Conservation (phyloP, 2,113 vertebrate species). For the Elephantulus edwardii region DNA sequence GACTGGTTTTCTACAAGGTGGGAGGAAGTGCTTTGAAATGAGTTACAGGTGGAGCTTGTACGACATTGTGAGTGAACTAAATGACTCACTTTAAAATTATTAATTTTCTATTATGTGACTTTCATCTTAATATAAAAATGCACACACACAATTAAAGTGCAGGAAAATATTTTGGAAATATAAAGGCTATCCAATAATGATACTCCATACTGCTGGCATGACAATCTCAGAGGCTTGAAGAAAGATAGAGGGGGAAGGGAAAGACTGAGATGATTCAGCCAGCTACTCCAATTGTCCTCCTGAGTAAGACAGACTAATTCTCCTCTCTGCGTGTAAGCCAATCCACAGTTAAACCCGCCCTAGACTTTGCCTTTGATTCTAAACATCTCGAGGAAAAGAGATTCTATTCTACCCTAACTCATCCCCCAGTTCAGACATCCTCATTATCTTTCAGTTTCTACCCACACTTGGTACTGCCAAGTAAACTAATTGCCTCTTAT, state of each 20-base stretch:
- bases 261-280: neutral
- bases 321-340: neutral
- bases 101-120: neutral
- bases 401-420: neutral
- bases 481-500: slow-evolving; percentile 14
- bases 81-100: neutral
- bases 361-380: neutral
- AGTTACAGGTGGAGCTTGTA: neutral
- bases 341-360: neutral
- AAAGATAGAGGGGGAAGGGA: neutral
- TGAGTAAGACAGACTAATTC: neutral
- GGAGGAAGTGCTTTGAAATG: neutral
- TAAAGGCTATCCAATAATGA: neutral
- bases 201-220: neutral
- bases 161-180: neutral
- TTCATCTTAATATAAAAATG: neutral
- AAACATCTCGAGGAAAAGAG: neutral
- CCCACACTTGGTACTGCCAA: neutral
- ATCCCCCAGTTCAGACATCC: neutral
- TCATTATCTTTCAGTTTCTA: neutral
- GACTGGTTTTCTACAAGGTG: neutral
- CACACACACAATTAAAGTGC: neutral
- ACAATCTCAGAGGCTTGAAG: neutral
- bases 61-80: neutral
- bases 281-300: neutral